These are phyloP conservation scores for Papilio elwesi DNA, from an alignment of 2,888 invertebrate genomes.

Conservation along the genomic window DNA sequence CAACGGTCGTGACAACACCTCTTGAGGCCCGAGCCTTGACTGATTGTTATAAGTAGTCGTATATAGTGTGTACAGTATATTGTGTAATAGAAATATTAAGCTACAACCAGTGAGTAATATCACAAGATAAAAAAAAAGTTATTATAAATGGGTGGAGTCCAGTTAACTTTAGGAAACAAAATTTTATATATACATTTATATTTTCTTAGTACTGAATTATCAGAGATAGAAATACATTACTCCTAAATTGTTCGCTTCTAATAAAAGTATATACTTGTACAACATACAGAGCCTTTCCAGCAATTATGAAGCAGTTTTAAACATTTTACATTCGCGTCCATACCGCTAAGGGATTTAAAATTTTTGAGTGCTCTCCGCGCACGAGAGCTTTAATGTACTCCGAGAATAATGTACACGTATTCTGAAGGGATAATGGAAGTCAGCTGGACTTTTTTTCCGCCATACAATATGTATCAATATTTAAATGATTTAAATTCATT, in stretches of 20 bases:
- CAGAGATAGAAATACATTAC: neutral
- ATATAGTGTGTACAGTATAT: too few species aligned
- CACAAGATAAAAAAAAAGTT: too few species aligned
- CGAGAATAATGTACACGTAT: slow-evolving; percentile 25
- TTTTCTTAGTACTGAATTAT: too few species aligned
- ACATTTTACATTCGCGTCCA: slow-evolving; percentile 29
- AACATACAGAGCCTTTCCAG: slow-evolving; percentile 3
- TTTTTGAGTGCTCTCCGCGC: slow-evolving; percentile 29
- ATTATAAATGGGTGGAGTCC: too few species aligned
- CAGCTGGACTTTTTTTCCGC: neutral
- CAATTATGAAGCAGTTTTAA: slow-evolving; percentile 30
- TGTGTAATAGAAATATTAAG: too few species aligned
- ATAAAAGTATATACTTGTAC: slow-evolving; percentile 3
- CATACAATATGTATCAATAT: neutral
- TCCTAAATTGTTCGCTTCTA: slow-evolving; percentile 8
- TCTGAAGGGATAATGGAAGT: slow-evolving; percentile 35
- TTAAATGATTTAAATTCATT: neutral
- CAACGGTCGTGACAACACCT: too few species aligned
- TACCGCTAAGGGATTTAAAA: slow-evolving; percentile 31
- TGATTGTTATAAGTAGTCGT: too few species aligned
- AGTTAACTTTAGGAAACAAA: too few species aligned
- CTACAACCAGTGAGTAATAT: too few species aligned
- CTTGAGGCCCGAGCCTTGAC: too few species aligned
- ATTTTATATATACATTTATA: too few species aligned
- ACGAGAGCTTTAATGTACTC: slow-evolving; percentile 34